Conservation (phyloP, 2,113 vertebrate species). For the Scopus umbretta region DNA sequence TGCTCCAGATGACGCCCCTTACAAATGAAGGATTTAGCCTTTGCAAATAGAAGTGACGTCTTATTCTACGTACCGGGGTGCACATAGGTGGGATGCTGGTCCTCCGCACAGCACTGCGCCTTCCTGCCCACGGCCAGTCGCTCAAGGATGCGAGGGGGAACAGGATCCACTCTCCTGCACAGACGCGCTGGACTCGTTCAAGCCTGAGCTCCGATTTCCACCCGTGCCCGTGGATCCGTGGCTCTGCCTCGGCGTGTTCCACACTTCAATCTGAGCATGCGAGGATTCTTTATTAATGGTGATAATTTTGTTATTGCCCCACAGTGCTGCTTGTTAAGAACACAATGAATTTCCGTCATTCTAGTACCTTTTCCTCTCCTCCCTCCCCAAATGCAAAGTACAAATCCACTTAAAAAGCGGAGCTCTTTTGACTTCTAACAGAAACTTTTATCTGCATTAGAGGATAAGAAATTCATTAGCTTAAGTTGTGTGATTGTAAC, state of each 20-base stretch:
- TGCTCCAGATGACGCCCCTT: not conserved
- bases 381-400: not conserved
- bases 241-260: not conserved
- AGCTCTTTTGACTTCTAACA: conserved; percentile 20
- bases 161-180: not conserved
- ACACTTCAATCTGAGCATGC: not conserved
- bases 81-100: not conserved
- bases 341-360: not conserved
- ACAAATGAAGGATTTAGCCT: not conserved
- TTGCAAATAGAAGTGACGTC: not conserved
- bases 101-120: not conserved
- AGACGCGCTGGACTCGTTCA: not conserved
- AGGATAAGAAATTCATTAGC: conserved; percentile 49
- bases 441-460: conserved; percentile 18
- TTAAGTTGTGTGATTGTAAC: conserved; percentile 3
- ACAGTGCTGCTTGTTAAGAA: not conserved
- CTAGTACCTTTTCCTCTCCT: not conserved
- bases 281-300: not conserved
- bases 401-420: conserved; percentile 13
- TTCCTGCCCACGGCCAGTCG: not conserved
- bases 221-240: fast-evolving
- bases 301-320: not conserved
- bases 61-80: not conserved
- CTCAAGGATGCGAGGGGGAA: not conserved
- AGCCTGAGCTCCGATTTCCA: not conserved